Percentiles rank a stretch among this genome's conserved stretches.
phyloP scores from a whole-genome alignment of 2,888 invertebrate species.

The Dromius quadrimaculatus region DNA sequence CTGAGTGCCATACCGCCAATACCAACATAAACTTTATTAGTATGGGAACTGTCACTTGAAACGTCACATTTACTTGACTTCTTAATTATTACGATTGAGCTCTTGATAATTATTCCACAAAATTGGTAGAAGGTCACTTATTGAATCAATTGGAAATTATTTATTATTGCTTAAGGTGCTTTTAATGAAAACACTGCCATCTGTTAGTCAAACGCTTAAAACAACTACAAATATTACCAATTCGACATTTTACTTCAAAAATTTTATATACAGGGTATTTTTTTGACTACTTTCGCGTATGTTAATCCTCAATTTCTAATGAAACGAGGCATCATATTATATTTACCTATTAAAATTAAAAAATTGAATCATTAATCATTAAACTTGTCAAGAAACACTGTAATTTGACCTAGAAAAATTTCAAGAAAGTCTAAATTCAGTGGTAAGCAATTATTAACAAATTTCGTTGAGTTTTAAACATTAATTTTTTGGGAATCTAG shows the following conservation, averaged over 20 bases:
- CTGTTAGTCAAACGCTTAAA: too few relatives aligned
- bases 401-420: slow-evolving; percentile 60
- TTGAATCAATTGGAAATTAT: too few relatives aligned
- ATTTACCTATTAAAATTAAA: slow-evolving; percentile 14
- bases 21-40: not conserved
- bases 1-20: slow-evolving; percentile 5
- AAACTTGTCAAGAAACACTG: slow-evolving; percentile 61
- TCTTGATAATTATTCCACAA: slow-evolving; percentile 6
- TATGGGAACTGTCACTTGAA: slow-evolving; percentile 22
- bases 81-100: not conserved
- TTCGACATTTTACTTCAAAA: too few relatives aligned
- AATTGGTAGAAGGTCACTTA: too few relatives aligned
- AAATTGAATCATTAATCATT: slow-evolving; percentile 61
- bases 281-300: slow-evolving; percentile 32
- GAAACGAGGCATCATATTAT: slow-evolving; percentile 8
- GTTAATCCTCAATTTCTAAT: slow-evolving; percentile 26
- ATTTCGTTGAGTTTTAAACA: slow-evolving; percentile 58
- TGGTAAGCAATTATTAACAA: slow-evolving; percentile 61
- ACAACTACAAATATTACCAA: too few relatives aligned
- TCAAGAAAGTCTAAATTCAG: slow-evolving; percentile 60
- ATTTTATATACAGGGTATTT: too few relatives aligned
- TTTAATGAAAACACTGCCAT: too few relatives aligned
- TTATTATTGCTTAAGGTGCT: too few relatives aligned
- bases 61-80: slow-evolving; percentile 26
- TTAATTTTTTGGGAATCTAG: slow-evolving; percentile 60